Evolutionary conservation across 2,888 invertebrate species (phyloP), one percentile per base, ranked within the genome.

Genomic region (Empis stercorea): DNA sequence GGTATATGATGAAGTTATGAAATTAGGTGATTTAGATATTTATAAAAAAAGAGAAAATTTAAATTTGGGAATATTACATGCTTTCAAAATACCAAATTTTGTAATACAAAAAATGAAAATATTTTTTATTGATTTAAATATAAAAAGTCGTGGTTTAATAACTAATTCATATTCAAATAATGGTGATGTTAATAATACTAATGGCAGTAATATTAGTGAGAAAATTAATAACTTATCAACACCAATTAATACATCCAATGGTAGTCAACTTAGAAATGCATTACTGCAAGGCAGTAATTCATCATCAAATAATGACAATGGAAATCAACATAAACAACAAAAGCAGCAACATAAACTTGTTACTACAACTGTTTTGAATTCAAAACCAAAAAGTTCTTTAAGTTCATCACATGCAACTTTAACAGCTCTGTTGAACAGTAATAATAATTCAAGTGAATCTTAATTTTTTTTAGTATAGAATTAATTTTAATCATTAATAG

Each of bases 21-120:
- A 76, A 48, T 61, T 80, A 45, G 73, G 75, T 42, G 68, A 73
- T 54, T 71, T 72, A 5, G 76, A 77, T 40, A 72, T 76, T 52
- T 79, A 78, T 54, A 64, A 61, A 49, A 62, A 62, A 48, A 67
- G 66, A 45, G 58, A 68, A 2, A 67, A 62, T 53, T 57, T 71
- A 11, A 62, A 68, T 55, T 57, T 71, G 7, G 57, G 57, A 38
- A 55, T 63, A 50, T 61, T 68, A 59, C 57, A 63, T 15, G 61
- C 64, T 0, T 80, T 80, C 56, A 69, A 68, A 45, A 75, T 77
- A 6, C 79, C 79, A 5, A 74, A 75, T 17, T 73, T 73, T 58
- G 78, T 80, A 69, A 63, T 79, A 50, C 71, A 73, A 52, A 80
- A 80, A 62, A 78, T 80, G 72, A 72, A 74, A 51, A 47, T 60